A percentile compares a stretch with the other conserved stretches of the same genome.
Conservation (phyloP, 2,113 vertebrate species). For the Sisor rabdophorus region DNA sequence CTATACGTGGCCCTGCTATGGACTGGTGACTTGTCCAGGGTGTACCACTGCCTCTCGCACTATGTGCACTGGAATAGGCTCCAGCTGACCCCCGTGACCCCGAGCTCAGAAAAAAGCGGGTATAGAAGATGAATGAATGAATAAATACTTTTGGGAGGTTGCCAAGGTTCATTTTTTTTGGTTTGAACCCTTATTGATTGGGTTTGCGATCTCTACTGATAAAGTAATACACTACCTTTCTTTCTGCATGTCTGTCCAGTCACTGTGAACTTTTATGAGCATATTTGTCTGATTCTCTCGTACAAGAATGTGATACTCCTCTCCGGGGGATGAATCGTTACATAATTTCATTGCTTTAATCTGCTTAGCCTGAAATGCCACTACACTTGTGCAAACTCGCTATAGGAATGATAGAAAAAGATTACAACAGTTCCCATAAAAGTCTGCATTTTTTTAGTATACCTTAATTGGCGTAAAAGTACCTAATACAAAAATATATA, state of each 20-base stretch:
- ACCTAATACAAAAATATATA: neutral
- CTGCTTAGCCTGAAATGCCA: constrained; percentile 16
- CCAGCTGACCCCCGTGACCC: too few species aligned
- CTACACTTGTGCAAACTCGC: constrained; percentile 37
- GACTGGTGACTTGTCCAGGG: too few species aligned
- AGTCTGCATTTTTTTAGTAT: neutral
- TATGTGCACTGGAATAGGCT: too few species aligned
- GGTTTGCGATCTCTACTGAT: too few species aligned
- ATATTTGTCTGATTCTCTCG: constrained; percentile 28
- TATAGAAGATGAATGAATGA: too few species aligned
- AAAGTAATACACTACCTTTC: neutral
- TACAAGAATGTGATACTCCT: neutral
- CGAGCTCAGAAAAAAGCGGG: too few species aligned
- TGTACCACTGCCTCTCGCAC: too few species aligned
- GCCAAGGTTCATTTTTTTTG: too few species aligned
- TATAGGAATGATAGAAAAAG: constrained; percentile 20
- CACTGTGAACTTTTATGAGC: constrained; percentile 20
- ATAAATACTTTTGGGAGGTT: too few species aligned
- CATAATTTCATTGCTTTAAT: constrained; percentile 14
- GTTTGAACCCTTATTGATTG: too few species aligned
- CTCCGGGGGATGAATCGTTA: constrained; percentile 39
- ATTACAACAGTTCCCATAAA: constrained; percentile 23
- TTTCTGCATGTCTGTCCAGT: constrained; percentile 31
- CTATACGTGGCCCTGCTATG: too few species aligned
- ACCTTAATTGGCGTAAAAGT: constrained; percentile 26